Percentiles rank a stretch among this genome's conserved stretches.
These are phyloP conservation scores for Apus apus DNA, from an alignment of 2,113 vertebrate species.

Conservation along the genomic window DNA sequence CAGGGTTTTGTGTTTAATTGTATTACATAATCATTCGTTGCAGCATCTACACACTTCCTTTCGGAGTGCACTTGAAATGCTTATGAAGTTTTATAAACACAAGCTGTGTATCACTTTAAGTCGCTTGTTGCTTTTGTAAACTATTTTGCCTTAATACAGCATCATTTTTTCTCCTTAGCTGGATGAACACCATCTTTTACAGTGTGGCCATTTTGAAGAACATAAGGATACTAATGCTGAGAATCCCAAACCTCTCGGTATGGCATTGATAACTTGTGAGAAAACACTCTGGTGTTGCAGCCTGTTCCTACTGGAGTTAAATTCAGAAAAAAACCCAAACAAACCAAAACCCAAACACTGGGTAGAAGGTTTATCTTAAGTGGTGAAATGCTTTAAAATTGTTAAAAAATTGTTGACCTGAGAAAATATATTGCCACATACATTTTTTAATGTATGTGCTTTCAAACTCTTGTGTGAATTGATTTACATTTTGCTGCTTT, in stretches of 20 bases:
- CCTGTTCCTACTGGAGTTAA: not conserved
- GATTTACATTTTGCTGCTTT: not conserved
- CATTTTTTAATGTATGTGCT: accelerated
- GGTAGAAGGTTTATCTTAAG: not conserved
- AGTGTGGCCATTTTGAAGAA: slow-evolving; percentile 10
- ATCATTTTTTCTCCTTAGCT: not conserved
- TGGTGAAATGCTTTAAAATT: not conserved
- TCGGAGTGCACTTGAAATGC: not conserved
- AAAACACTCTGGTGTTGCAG: not conserved
- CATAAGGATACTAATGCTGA: not conserved
- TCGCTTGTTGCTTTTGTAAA: not conserved
- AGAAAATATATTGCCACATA: not conserved
- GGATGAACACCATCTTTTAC: not conserved
- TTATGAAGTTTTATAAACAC: slow-evolving; percentile 46
- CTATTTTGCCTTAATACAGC: not conserved
- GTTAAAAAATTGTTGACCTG: not conserved
- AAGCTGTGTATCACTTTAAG: not conserved
- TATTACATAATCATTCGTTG: slow-evolving; percentile 49
- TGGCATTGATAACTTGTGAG: not conserved
- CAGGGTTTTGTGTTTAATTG: slow-evolving; percentile 50
- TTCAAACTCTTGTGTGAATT: not conserved
- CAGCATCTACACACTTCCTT: not conserved
- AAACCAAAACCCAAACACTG: not conserved
- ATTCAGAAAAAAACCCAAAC: not conserved
- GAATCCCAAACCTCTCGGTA: not conserved